phyloP scores from a whole-genome alignment of 1,140 invertebrate species.

The Battus philenor region DNA sequence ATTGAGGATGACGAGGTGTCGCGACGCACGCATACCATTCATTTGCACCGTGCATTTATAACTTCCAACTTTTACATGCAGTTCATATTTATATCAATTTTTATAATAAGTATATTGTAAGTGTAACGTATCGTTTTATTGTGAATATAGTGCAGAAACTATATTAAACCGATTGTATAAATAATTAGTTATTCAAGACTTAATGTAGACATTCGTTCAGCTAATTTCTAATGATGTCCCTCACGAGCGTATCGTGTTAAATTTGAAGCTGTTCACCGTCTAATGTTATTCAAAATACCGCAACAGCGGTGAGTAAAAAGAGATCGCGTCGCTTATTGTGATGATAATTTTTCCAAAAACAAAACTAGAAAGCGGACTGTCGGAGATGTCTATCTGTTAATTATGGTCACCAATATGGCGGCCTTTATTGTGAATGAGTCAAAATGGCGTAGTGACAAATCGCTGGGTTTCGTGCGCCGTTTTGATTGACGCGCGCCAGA shows the following conservation, averaged over 20 bases:
- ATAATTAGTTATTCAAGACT: too few species aligned
- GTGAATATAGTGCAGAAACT: too few species aligned
- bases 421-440: conserved; percentile 58
- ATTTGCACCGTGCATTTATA: background rate
- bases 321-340: conserved; percentile 67
- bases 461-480: conserved; percentile 51
- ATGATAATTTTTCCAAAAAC: conserved; percentile 75
- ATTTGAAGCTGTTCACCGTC: conserved; percentile 50
- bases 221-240: conserved; percentile 36
- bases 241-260: conserved; percentile 40
- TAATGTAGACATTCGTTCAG: too few species aligned
- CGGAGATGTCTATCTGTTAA: conserved; percentile 69
- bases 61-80: background rate
- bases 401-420: conserved; percentile 73
- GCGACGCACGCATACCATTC: conserved; percentile 30
- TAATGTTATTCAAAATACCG: conserved; percentile 72
- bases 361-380: conserved; percentile 70
- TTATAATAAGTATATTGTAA: background rate
- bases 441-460: conserved; percentile 73
- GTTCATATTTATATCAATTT: background rate
- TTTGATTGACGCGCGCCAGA: conserved; percentile 74
- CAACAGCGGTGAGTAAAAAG: conserved; percentile 68
- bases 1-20: conserved; percentile 51
- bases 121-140: background rate
- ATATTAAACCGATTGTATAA: too few species aligned